A percentile compares a stretch with the other conserved stretches of the same genome.
phyloP scores from a whole-genome alignment of 2,113 vertebrate species.

The Stegastes partitus region DNA sequence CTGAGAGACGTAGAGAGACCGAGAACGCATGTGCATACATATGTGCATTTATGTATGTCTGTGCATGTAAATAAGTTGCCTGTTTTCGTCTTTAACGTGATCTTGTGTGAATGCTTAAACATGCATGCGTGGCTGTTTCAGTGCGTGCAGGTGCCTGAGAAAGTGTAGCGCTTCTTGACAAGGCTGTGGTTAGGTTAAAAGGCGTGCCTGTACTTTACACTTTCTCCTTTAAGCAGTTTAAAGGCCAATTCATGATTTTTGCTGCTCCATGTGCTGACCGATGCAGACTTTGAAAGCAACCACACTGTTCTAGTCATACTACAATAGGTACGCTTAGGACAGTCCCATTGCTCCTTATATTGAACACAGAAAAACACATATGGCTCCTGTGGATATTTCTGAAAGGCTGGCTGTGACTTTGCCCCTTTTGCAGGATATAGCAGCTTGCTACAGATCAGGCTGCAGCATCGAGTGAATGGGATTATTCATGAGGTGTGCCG shows the following conservation, averaged over 20 bases:
- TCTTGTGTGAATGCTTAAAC: neutral
- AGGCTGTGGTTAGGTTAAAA: conserved; percentile 7
- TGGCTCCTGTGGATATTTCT: no score
- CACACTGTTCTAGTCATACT: no score
- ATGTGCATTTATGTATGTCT: neutral
- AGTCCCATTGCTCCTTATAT: no score
- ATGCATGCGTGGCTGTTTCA: conserved; percentile 6
- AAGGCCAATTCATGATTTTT: neutral
- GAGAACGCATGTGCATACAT: conserved; percentile 2
- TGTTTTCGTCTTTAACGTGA: neutral
- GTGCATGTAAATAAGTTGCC: conserved; percentile 6
- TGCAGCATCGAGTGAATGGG: no score
- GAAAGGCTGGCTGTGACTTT: no score
- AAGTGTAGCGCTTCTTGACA: conserved; percentile 14
- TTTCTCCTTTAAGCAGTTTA: conserved; percentile 9
- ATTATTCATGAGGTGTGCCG: no score
- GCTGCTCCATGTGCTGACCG: neutral
- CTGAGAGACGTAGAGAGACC: conserved; percentile 5
- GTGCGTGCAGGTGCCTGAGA: neutral
- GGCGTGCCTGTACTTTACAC: neutral
- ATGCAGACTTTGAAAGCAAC: neutral
- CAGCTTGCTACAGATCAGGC: no score
- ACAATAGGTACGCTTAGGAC: no score
- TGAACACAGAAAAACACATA: no score
- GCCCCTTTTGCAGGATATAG: no score